Percentiles rank a stretch among this genome's conserved stretches.
Conservation (phyloP, 92 coral and sea anemone genomes). For the Zoanthus gigantus region DNA sequence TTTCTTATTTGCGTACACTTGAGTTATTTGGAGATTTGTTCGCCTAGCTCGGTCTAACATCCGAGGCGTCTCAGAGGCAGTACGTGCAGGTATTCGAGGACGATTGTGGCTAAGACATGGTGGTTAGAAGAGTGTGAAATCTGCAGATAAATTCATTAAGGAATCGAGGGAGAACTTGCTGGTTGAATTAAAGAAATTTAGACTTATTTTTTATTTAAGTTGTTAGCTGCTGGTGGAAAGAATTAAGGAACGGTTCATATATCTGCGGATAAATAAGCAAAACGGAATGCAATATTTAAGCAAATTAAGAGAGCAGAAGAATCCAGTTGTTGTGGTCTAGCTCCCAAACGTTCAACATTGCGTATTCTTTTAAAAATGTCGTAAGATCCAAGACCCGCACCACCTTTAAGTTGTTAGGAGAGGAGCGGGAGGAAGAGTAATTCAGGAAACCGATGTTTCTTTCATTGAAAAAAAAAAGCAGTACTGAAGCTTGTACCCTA, state of each 20-base stretch:
- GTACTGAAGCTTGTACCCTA: too few relatives aligned
- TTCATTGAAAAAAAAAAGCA: too few relatives aligned
- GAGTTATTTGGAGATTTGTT: not conserved
- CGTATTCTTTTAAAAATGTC: too few relatives aligned
- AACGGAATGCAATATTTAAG: not conserved
- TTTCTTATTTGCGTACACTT: not conserved
- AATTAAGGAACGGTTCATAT: not conserved
- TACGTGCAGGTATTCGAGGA: not conserved
- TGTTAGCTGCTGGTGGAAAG: not conserved
- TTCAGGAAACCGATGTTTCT: not conserved
- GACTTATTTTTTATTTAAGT: not conserved
- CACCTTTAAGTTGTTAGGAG: not conserved
- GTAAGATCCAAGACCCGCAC: not conserved
- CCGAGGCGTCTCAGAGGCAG: too few relatives aligned
- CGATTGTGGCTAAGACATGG: not conserved
- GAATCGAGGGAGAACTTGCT: not conserved
- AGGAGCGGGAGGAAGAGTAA: not conserved
- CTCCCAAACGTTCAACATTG: not conserved
- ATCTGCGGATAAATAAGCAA: not conserved
- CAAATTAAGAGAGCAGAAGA: not conserved
- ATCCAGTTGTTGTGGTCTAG: not conserved
- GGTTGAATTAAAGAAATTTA: not conserved
- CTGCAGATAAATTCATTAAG: not conserved
- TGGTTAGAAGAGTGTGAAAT: not conserved
- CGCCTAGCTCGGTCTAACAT: not conserved